These are phyloP conservation scores for Ophion ellenae DNA, from an alignment of 2,888 invertebrate species.

Conservation along the genomic window DNA sequence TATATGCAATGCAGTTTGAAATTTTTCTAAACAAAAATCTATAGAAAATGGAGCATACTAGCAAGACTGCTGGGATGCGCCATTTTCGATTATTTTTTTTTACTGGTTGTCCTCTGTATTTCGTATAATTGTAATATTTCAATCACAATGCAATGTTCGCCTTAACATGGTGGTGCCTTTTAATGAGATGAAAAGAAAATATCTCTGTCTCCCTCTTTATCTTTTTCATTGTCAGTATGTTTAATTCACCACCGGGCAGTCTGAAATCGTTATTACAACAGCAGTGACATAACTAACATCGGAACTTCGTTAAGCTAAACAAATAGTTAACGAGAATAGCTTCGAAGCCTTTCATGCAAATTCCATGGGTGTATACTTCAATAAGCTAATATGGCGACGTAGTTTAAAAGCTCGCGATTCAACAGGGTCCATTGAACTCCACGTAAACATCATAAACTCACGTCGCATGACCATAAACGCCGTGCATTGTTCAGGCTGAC, in stretches of 20 bases:
- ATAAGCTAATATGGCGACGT: background rate
- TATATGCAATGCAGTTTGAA: too few relatives aligned
- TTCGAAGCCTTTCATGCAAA: background rate
- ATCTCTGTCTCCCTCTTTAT: too few relatives aligned
- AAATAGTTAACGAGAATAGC: background rate
- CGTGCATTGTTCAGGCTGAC: slow-evolving; percentile 6
- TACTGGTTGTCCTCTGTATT: too few relatives aligned
- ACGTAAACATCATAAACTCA: slow-evolving; percentile 5
- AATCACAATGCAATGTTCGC: too few relatives aligned
- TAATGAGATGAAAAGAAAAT: too few relatives aligned
- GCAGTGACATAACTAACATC: background rate
- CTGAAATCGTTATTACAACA: background rate
- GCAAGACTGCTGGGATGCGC: too few relatives aligned
- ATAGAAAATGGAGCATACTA: too few relatives aligned
- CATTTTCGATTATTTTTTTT: too few relatives aligned
- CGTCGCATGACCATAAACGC: background rate
- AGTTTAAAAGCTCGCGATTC: background rate
- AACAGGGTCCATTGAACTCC: background rate
- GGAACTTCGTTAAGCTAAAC: background rate
- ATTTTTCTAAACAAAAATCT: too few relatives aligned
- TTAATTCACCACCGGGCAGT: background rate
- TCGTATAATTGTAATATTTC: too few relatives aligned
- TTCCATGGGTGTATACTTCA: background rate
- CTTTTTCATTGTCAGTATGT: background rate
- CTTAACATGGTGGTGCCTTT: too few relatives aligned